Evolutionary conservation across 2,797 vertebrate species (phyloP), one percentile per base, ranked within the genome.

Genomic region (Naso thynnoides): DNA sequence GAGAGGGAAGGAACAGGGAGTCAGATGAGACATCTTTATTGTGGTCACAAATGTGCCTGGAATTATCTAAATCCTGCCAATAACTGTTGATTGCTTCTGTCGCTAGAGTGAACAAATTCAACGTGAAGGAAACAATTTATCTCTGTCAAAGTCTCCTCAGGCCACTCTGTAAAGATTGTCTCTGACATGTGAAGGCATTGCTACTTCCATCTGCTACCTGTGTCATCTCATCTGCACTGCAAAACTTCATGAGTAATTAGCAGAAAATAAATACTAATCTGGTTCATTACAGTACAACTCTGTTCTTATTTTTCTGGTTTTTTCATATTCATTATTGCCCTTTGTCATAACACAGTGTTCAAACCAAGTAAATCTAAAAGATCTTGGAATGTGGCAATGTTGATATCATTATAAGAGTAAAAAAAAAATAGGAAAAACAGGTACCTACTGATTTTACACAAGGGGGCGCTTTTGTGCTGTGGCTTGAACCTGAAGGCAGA

Each of bases 61-160:
- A 78, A 71, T 90, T 92, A 88, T 92, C 90, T 90, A 93, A 94
- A 94, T 93, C 90, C 58, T 65, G 75, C 89, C 90, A 89, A 88
- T 86, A 24, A 59, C 87, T n/a, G 86, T 86, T 93, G 93, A 93
- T 92, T 91, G 90, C 91, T 73, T 86, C 70, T 61, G 81, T 86
- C 84, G 85, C 69, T 36, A 78, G 79, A 73, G 85, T 82, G 76
- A 86, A 85, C 81, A 84, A 76, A 89, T 81, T 73, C 86, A 89
- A 88, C 31, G 68, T 62, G 79, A 79, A 81, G 76, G 80, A 84
- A 86, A 75, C 75, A 62, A 73, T 86, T 83, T 80, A 41, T 61
- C 1, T 56, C 79, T 82, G 85, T 85, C 66, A 84, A 68, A 86
- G 67, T 81, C 74, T 85, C 70, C 69, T 67, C 49, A 50, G 77